Evolutionary conservation across 2,888 invertebrate species (phyloP), one percentile per base, ranked within the genome.

Genomic region (Spodoptera picta): DNA sequence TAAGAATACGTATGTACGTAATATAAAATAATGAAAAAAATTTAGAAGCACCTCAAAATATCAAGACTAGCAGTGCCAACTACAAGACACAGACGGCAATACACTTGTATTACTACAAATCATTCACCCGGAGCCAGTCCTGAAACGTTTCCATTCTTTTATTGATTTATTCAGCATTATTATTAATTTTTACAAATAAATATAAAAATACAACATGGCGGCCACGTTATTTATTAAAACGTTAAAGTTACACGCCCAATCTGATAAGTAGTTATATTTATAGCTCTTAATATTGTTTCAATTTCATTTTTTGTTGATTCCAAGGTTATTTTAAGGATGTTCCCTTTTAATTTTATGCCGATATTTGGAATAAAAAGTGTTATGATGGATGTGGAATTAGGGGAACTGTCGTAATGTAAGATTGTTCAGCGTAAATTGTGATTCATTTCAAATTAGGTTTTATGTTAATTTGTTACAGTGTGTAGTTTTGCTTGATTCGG

Each of bases 91-190:
- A 89, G 90, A 88, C 89, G 87, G 89, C 87, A 85, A 85, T 84
- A 86, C 87, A 87, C 90, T 91, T 90, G 87, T 91, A 92, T 92
- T 92, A 92, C 92, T 90, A 93, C 93, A 94, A 93, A 94, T 94
- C 94, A 93, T 93, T 94, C 94, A 92, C 83, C 86, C 89, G 86
- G 83, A 83, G 84, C 88, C 89, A 83, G 86, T 85, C 88, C 90
- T 87, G 89, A 90, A 90, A 90, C 86, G 89, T 89, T 93, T 91
- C 92, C 93, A 93, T 93, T 93, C 92, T 90, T 90, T 89, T 90
- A 92, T 93, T 94, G 93, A 93, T 93, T 94, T 94, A 94, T 93
- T 90, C 88, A 89, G 85, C 88, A 92, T 92, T 94, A 94, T 92
- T 94, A 93, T 92, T 93, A 93, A 92, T 93, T 91, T 87, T 72